These are phyloP conservation scores for Macrotus californicus DNA, from an alignment of 2,113 vertebrate species.

Conservation along the genomic window DNA sequence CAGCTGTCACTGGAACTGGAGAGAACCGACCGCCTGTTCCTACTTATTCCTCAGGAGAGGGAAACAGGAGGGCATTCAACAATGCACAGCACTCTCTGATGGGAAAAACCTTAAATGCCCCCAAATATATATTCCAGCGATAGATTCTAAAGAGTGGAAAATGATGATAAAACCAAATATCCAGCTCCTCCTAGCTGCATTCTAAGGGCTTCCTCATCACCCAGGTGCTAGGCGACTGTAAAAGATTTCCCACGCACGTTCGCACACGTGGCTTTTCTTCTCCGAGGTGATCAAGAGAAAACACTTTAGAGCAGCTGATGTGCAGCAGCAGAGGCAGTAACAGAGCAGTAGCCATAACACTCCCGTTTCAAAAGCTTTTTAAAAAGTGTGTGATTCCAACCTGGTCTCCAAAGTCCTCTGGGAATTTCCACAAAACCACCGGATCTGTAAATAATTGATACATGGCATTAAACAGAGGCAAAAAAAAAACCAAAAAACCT, in stretches of 20 bases:
- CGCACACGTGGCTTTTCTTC: neutral
- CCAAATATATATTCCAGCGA: neutral
- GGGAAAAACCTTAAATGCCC: neutral
- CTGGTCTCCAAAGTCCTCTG: constrained; percentile 99
- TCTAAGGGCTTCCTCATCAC: neutral
- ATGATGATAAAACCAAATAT: neutral
- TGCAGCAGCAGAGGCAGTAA: constrained; percentile 38
- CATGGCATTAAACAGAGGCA: constrained; percentile 93
- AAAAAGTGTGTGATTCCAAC: constrained; percentile 82
- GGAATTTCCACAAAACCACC: constrained; percentile 98
- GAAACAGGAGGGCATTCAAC: neutral
- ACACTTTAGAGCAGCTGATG: neutral
- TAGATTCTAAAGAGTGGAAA: neutral
- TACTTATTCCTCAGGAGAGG: neutral
- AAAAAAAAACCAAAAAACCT: constrained; percentile 56
- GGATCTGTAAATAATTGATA: constrained; percentile 99
- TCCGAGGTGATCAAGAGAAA: neutral
- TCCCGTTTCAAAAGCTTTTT: constrained; percentile 80
- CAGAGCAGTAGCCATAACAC: constrained; percentile 52
- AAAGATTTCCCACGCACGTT: neutral
- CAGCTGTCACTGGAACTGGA: neutral
- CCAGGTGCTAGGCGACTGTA: neutral
- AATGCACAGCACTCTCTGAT: neutral
- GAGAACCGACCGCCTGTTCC: neutral
- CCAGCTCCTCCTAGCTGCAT: neutral